Evolutionary conservation across 2,113 vertebrate genomes (phyloP).

Genomic region (Podiceps cristatus): DNA sequence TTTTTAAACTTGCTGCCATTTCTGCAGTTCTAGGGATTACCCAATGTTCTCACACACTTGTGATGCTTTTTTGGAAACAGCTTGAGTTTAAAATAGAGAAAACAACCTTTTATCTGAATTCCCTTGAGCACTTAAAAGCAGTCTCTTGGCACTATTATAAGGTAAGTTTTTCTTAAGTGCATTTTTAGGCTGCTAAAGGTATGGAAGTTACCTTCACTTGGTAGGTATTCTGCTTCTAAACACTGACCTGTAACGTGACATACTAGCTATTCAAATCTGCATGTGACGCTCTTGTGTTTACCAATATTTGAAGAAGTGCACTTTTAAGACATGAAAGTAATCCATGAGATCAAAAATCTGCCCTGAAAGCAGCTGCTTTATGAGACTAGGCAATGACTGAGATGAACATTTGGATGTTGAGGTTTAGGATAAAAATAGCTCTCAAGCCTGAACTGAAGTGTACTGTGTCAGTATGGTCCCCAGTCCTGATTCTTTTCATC

Average conservation of each 20-base stretch:
- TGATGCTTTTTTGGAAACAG: neutral
- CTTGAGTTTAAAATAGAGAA: neutral
- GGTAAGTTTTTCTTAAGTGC: neutral
- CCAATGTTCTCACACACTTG: neutral
- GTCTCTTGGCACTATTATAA: neutral
- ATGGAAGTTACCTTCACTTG: neutral
- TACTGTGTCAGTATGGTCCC: accelerated
- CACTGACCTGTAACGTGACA: neutral
- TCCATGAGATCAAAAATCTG: neutral
- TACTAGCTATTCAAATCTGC: neutral
- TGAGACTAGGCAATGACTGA: neutral
- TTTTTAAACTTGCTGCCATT: neutral
- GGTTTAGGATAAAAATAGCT: neutral
- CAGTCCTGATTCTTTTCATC: neutral
- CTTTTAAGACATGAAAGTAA: neutral
- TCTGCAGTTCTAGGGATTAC: neutral
- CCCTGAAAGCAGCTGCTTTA: neutral
- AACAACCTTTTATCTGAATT: neutral
- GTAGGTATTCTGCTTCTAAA: neutral
- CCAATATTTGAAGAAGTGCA: neutral
- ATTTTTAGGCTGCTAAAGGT: neutral
- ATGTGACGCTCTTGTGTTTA: neutral
- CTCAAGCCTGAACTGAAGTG: neutral
- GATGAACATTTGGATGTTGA: neutral
- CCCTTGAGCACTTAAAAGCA: neutral